Evolutionary conservation across 2,888 invertebrate species (phyloP).

Genomic region (Phengaris alcon): DNA sequence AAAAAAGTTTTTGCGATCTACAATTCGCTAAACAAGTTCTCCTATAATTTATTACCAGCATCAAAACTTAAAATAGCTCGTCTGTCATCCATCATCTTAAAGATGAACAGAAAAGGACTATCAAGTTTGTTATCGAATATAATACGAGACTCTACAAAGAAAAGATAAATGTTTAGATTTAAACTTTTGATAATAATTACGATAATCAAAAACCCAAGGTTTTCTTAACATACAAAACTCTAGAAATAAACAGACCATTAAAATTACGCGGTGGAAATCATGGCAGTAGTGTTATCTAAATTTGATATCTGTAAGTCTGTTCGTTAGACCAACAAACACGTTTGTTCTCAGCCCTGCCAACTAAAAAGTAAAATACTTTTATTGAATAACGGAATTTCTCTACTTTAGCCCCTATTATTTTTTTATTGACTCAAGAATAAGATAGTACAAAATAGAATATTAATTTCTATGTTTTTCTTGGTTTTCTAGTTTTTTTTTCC

Average conservation of each 20-base stretch:
- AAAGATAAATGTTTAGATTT: background rate
- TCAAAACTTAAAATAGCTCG: background rate
- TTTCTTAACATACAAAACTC: background rate
- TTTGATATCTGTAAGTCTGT: background rate
- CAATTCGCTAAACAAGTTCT: background rate
- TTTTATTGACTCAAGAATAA: too few relatives aligned
- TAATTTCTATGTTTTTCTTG: too few relatives aligned
- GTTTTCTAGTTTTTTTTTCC: too few relatives aligned
- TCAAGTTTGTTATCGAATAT: background rate
- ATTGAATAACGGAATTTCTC: background rate
- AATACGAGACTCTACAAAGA: background rate
- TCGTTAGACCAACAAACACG: background rate
- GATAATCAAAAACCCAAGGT: background rate
- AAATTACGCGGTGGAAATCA: background rate
- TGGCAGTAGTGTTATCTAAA: conserved; percentile 4
- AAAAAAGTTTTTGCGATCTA: background rate
- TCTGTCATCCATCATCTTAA: conserved; percentile 7
- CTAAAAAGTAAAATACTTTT: background rate
- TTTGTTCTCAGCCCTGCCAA: background rate
- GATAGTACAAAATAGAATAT: too few relatives aligned
- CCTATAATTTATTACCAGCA: background rate
- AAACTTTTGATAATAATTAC: background rate
- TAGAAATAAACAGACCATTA: background rate
- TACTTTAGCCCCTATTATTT: too few relatives aligned
- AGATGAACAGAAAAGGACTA: conserved; percentile 1